A percentile compares a stretch with the other conserved stretches of the same genome.
Evolutionary conservation across 2,113 vertebrate genomes (phyloP).

Genomic region (Andinoacara biseriatus): DNA sequence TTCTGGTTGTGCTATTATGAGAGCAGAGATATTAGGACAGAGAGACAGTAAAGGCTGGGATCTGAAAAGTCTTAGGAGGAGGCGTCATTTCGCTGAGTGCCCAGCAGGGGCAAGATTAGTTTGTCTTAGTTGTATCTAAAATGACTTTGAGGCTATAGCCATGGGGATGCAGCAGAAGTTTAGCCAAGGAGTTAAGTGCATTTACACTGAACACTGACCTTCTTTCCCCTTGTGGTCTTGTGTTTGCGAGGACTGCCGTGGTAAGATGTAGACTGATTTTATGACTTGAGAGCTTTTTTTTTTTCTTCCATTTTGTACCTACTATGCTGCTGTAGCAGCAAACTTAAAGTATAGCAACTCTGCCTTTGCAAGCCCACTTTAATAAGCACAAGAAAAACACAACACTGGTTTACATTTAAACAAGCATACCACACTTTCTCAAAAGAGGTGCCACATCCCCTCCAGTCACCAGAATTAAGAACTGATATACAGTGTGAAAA

Average conservation of each 20-base stretch:
- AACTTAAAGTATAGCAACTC: background rate
- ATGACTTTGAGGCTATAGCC: slow-evolving; percentile 68
- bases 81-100: slow-evolving; percentile 72
- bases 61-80: slow-evolving; percentile 63
- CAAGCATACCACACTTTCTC: background rate
- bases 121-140: slow-evolving; percentile 65
- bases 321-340: background rate
- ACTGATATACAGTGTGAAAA: background rate
- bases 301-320: background rate
- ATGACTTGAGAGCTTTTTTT: slow-evolving; percentile 17
- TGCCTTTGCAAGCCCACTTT: background rate
- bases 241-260: slow-evolving; percentile 43
- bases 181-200: slow-evolving; percentile 58
- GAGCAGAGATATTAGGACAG: slow-evolving; percentile 58
- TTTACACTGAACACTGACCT: slow-evolving; percentile 64
- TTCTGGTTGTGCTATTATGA: slow-evolving; percentile 59
- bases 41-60: slow-evolving; percentile 39
- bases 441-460: background rate
- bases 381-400: background rate
- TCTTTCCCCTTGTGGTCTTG: slow-evolving; percentile 56
- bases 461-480: background rate
- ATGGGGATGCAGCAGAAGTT: slow-evolving; percentile 65
- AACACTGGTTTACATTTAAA: background rate
- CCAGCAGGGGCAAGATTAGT: slow-evolving; percentile 69
- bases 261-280: slow-evolving; percentile 35